Evolutionary conservation across 2,888 invertebrate species (phyloP).

Genomic region (Rotaria macrura): DNA sequence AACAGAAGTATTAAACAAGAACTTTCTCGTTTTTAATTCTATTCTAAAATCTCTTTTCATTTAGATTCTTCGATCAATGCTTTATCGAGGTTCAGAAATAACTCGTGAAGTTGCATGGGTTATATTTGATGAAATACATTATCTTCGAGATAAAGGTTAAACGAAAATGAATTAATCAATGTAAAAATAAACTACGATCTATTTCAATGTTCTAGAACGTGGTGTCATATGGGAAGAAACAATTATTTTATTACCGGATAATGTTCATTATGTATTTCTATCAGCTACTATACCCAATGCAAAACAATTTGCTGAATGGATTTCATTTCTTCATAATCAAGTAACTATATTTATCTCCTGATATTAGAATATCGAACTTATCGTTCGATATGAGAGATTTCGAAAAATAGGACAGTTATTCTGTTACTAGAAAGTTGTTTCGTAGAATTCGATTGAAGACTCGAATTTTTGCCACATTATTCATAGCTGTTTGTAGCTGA

Average conservation of each 20-base stretch:
- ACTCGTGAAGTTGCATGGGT: constrained; percentile 99
- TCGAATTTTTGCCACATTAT: no score
- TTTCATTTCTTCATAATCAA: constrained; percentile 67
- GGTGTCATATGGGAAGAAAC: constrained; percentile 99
- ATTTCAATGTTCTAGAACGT: constrained; percentile 55
- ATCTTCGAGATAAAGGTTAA: constrained; percentile 83
- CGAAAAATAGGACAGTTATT: no score
- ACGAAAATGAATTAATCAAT: no score
- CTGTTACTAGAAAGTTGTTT: no score
- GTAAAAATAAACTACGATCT: background rate
- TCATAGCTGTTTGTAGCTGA: no score
- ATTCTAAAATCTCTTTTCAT: constrained; percentile 41
- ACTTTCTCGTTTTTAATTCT: no score
- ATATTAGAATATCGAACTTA: no score
- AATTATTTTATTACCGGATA: constrained; percentile 85
- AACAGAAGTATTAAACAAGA: constrained; percentile 59
- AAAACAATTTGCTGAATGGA: constrained; percentile 63
- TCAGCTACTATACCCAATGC: constrained; percentile 99
- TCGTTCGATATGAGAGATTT: no score
- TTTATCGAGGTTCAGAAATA: constrained; percentile 92
- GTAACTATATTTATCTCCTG: no score
- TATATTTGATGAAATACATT: constrained; percentile 98
- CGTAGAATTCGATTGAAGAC: no score
- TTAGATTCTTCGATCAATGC: constrained; percentile 84
- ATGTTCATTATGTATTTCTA: constrained; percentile 92